Percentiles rank a stretch among this genome's conserved stretches.
phyloP scores from a whole-genome alignment of 2,888 invertebrate species.

The Papilio demoleus region DNA sequence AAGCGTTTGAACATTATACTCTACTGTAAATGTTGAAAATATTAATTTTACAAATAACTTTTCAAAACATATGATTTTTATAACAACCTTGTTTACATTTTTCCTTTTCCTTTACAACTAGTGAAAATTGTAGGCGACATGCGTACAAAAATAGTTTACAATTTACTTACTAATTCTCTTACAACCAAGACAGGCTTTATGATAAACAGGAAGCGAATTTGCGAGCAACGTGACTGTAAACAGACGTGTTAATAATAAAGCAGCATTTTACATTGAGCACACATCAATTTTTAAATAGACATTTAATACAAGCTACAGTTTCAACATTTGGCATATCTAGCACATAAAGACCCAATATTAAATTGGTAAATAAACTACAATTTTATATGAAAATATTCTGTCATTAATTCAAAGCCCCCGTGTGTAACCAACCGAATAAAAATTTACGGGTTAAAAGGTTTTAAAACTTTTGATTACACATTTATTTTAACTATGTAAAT shows the following conservation, averaged over 20 bases:
- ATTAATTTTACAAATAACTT: constrained; percentile 11
- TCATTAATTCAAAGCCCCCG: neutral
- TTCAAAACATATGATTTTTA: neutral
- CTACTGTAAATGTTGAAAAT: constrained; percentile 11
- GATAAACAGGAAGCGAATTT: constrained; percentile 7
- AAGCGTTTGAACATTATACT: constrained; percentile 17
- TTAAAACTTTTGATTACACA: too few relatives aligned
- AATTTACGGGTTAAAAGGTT: too few relatives aligned
- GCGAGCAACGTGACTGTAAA: constrained; percentile 5
- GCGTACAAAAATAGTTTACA: constrained; percentile 25
- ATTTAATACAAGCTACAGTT: constrained; percentile 42
- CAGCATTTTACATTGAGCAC: constrained; percentile 24
- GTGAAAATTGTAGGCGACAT: neutral
- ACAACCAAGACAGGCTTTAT: neutral
- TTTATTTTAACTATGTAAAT: too few relatives aligned
- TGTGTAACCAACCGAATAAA: neutral
- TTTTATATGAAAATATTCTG: constrained; percentile 42
- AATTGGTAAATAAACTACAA: constrained; percentile 18
- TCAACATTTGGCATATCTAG: constrained; percentile 74
- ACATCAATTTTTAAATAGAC: neutral
- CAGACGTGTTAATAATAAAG: neutral
- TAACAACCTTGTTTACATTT: neutral
- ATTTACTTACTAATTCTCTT: constrained; percentile 16
- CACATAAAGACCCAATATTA: constrained; percentile 57
- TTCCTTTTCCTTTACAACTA: constrained; percentile 2